Evolutionary conservation across 2,797 vertebrate species (phyloP).

Genomic region (Odontamblyopus rebecca): DNA sequence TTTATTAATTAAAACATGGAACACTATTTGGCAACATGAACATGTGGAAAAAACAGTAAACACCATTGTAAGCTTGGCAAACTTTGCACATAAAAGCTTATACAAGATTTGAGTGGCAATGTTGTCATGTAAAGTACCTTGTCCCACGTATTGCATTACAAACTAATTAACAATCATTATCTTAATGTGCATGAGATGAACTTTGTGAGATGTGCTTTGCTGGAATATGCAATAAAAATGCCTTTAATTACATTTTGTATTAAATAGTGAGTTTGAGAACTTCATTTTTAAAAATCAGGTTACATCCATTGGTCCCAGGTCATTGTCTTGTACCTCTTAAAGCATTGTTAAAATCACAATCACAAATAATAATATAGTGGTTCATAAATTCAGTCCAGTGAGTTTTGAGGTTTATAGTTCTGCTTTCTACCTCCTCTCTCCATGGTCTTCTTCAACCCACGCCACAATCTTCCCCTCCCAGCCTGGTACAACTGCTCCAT

Average conservation of each 20-base stretch:
- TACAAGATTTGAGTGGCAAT: slow-evolving; percentile 14
- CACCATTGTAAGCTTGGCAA: slow-evolving; percentile 43
- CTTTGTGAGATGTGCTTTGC: slow-evolving; percentile 26
- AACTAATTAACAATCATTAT: slow-evolving; percentile 27
- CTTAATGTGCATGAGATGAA: slow-evolving; percentile 25
- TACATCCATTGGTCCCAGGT: slow-evolving; percentile 62
- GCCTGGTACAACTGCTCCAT: slow-evolving; percentile 92
- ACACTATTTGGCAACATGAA: slow-evolving; percentile 74
- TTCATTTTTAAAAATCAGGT: slow-evolving; percentile 31
- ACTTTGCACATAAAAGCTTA: slow-evolving; percentile 36
- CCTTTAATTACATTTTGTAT: slow-evolving; percentile 41
- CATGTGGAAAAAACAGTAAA: slow-evolving; percentile 56
- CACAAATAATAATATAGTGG: slow-evolving; percentile 38
- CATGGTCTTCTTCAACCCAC: slow-evolving; percentile 97
- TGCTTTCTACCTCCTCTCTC: slow-evolving; percentile 82
- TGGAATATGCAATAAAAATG: slow-evolving; percentile 28
- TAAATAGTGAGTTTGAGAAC: slow-evolving; percentile 57
- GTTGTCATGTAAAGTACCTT: slow-evolving; percentile 24
- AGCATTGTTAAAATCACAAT: slow-evolving; percentile 35
- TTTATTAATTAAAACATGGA: slow-evolving; percentile 78
- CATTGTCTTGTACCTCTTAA: slow-evolving; percentile 18
- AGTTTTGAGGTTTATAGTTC: slow-evolving; percentile 54
- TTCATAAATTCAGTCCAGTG: slow-evolving; percentile 43
- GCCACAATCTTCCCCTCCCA: slow-evolving; percentile 99
- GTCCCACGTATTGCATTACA: slow-evolving; percentile 47